Conservation (phyloP, 2,888 invertebrate species). For the Netelia melanura region DNA sequence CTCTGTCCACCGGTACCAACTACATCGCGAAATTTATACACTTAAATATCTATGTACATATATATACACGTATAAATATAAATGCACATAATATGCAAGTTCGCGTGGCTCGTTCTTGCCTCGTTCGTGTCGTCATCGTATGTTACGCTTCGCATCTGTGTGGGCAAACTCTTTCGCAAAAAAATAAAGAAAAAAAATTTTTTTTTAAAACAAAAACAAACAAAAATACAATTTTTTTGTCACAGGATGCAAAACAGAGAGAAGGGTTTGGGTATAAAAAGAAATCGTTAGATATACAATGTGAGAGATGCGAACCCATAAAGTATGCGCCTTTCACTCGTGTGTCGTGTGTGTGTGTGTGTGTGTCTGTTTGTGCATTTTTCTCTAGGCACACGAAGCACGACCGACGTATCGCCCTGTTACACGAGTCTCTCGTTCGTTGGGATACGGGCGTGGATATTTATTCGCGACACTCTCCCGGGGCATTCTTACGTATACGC, state of each 20-base stretch:
- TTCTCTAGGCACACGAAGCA: slow-evolving; percentile 15
- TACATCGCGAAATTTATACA: slow-evolving; percentile 21
- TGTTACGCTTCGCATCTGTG: slow-evolving; percentile 12
- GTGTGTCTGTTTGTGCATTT: neutral
- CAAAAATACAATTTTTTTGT: slow-evolving; percentile 11
- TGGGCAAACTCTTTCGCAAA: neutral
- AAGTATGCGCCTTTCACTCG: slow-evolving; percentile 19
- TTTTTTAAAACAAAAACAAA: too few relatives aligned
- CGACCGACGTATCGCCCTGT: neutral
- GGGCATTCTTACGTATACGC: slow-evolving; percentile 55
- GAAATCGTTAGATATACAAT: slow-evolving; percentile 16
- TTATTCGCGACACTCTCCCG: slow-evolving; percentile 60
- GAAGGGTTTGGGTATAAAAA: neutral
- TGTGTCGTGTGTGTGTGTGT: slow-evolving; percentile 7
- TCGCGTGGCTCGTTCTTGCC: slow-evolving; percentile 18
- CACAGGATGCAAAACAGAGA: neutral
- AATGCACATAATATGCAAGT: neutral
- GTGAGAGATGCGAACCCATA: neutral
- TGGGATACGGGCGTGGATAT: slow-evolving; percentile 63
- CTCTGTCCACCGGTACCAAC: slow-evolving; percentile 39
- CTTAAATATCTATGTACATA: neutral
- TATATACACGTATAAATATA: neutral
- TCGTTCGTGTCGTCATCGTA: slow-evolving; percentile 27
- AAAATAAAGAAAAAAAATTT: neutral
- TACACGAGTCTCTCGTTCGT: slow-evolving; percentile 25